These are phyloP conservation scores for Hyperopisus bebe DNA, from an alignment of 2,113 vertebrate species.

Conservation along the genomic window DNA sequence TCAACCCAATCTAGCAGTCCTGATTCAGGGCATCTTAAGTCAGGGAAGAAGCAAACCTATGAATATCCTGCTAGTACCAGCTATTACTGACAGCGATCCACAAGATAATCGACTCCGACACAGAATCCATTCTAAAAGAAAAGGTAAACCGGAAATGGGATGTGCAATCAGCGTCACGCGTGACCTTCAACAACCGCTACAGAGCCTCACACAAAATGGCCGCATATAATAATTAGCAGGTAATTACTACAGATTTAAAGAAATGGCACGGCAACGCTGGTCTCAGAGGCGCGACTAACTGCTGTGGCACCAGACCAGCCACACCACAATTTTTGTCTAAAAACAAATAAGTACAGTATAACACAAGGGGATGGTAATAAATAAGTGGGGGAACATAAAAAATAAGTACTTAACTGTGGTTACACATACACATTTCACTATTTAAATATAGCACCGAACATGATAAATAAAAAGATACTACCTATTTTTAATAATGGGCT, in stretches of 20 bases:
- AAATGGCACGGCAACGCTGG: too few species aligned
- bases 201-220: background rate
- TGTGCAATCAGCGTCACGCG: background rate
- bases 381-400: background rate
- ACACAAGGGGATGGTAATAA: too few species aligned
- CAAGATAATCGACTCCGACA: background rate
- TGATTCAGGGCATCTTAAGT: background rate
- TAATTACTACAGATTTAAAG: too few species aligned
- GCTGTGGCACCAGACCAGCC: too few species aligned
- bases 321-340: too few species aligned
- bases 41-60: background rate
- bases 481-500: background rate
- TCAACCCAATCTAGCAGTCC: background rate
- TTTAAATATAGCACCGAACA: background rate
- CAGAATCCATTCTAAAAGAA: background rate
- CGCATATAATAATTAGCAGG: background rate
- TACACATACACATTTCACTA: background rate
- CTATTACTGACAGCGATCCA: background rate
- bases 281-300: too few species aligned
- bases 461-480: background rate
- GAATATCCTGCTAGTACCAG: background rate
- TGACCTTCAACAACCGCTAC: background rate
- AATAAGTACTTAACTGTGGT: background rate
- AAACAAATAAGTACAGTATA: too few species aligned
- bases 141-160: background rate